A percentile compares a stretch with the other conserved stretches of the same genome.
phyloP scores from a whole-genome alignment of 1,140 invertebrate genomes.

The Triops cancriformis region DNA sequence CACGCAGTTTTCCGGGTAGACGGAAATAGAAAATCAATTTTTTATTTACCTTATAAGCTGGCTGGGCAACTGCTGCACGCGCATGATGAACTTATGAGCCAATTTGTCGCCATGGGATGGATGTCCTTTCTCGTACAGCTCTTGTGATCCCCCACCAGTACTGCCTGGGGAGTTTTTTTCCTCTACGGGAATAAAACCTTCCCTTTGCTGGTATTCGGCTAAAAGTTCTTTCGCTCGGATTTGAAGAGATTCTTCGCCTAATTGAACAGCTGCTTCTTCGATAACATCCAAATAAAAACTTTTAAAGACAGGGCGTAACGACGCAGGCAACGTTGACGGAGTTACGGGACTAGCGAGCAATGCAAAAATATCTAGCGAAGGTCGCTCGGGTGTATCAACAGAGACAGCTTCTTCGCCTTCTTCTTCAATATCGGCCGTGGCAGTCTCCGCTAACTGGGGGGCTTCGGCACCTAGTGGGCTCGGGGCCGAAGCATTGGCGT shows the following conservation, averaged over 20 bases:
- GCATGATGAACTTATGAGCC: slow-evolving; percentile 67
- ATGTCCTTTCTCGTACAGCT: slow-evolving; percentile 65
- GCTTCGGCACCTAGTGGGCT: slow-evolving; percentile 34
- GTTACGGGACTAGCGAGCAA: slow-evolving; percentile 47
- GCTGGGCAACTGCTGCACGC: slow-evolving; percentile 62
- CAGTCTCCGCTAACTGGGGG: slow-evolving; percentile 44
- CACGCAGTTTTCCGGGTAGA: slow-evolving; percentile 26
- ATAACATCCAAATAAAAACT: slow-evolving; percentile 25
- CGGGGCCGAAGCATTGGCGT: slow-evolving; percentile 43
- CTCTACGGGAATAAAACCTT: slow-evolving; percentile 40
- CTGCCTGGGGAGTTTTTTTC: slow-evolving; percentile 25
- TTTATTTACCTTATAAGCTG: slow-evolving; percentile 63
- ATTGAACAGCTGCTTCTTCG: slow-evolving; percentile 21
- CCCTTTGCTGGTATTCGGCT: slow-evolving; percentile 51
- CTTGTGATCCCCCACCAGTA: slow-evolving; percentile 35
- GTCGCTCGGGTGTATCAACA: slow-evolving; percentile 56
- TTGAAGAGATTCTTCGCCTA: slow-evolving; percentile 41
- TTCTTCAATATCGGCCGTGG: slow-evolving; percentile 58
- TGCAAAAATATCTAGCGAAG: slow-evolving; percentile 52
- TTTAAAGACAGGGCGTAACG: slow-evolving; percentile 15
- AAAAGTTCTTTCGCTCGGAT: slow-evolving; percentile 51
- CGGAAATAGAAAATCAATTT: slow-evolving; percentile 19
- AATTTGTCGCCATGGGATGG: slow-evolving; percentile 70
- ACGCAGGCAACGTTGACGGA: slow-evolving; percentile 39
- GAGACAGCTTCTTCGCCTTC: slow-evolving; percentile 54